A percentile compares a stretch with the other conserved stretches of the same genome.
phyloP scores from a whole-genome alignment of 2,113 vertebrate species.

The Aegithalos caudatus region DNA sequence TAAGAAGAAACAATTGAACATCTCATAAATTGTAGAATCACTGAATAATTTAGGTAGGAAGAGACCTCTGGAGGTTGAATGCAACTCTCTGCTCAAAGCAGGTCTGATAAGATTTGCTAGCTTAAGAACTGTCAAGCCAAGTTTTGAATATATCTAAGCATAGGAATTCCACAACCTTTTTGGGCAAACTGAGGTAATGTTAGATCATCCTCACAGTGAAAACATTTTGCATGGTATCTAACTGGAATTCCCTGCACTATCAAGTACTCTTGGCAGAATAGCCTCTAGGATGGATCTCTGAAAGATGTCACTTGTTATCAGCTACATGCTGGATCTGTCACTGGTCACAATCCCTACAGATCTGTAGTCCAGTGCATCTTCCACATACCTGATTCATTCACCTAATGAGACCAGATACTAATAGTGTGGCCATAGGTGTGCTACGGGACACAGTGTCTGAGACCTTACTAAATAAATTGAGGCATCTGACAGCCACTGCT shows the following conservation, averaged over 20 bases:
- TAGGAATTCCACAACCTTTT: background rate
- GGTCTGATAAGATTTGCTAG: background rate
- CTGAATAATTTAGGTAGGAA: background rate
- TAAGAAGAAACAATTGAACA: background rate
- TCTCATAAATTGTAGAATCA: background rate
- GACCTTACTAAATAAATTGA: background rate
- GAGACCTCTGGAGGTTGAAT: background rate
- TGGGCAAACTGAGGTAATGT: background rate
- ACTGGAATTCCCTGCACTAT: background rate
- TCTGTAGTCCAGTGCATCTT: background rate
- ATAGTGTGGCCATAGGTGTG: background rate
- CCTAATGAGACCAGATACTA: background rate
- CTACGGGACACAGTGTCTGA: background rate
- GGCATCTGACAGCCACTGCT: background rate
- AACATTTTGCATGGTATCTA: background rate
- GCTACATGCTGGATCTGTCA: background rate
- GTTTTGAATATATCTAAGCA: background rate
- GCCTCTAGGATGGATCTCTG: rapidly evolving
- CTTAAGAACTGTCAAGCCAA: background rate
- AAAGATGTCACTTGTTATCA: background rate
- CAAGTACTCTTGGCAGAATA: background rate
- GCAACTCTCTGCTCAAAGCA: background rate
- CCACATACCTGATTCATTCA: background rate
- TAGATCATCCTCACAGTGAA: background rate
- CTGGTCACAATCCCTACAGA: background rate